Base-by-base conservation (phyloP, 2,888 invertebrate genomes). In the Tiliacea citrago region DNA sequence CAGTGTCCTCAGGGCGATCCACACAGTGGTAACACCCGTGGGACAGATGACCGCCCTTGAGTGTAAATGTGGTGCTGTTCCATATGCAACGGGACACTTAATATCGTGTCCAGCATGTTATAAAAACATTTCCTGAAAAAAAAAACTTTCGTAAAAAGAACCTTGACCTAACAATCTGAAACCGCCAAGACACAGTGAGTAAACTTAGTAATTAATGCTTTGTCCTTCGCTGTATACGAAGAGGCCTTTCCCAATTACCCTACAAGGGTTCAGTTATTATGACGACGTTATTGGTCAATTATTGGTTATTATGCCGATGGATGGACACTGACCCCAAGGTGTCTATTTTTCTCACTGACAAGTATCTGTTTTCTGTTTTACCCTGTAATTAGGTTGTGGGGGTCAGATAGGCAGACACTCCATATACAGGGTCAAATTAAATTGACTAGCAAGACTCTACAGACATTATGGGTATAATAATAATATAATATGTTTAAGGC, bases 261-360 rank as follows among this genome's bases (percentile, higher is more conserved):
- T 74, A 63, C 18, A 29, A 24, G 57, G 10, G 29, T n/a, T 18
- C 55, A 42, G 47, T 74, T 42, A 74, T 63, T 74, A 63, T 42
- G 29, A 18, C 3, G 62, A 7, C 13, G 6, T 63, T 47, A 74
- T 74, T 75, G 74, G 47, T n/a, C 42, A 75, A 74, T 75, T 74
- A 74, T 21, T n/a, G 62, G 55, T 57, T 42, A 75, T 75, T 57
- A 63, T 13, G 10, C 5, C 29, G 18, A 57, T 57, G 13, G 29
- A 49, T 49, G 42, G 47, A 49, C 13, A 47, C 1, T 18, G n/a
- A n/a, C 12, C 0, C 0, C 16, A 16, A 9, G 13, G 18, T 8
- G 13, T 10, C 49, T 57, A 18, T 57, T 57, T n/a, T 10, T n/a
- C 10, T n/a, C 10, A n/a, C 10, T 10, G 10, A 51, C 9, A n/a